Conservation (phyloP, 2,113 vertebrate genomes). For the Sturnira hondurensis region DNA sequence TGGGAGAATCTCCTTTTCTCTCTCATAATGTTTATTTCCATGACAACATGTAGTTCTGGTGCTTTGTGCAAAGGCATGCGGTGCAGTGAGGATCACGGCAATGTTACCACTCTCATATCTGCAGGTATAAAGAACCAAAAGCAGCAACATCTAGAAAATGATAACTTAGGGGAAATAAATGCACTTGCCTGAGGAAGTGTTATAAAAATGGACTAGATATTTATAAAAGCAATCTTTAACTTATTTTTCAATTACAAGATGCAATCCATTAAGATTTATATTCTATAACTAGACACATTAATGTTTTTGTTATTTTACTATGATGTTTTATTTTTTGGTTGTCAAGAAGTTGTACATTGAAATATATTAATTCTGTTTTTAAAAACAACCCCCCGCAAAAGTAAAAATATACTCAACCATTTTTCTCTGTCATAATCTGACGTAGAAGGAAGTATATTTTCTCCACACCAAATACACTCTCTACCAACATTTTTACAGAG, state of each 20-base stretch:
- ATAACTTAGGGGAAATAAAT: neutral
- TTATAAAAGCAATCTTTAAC: neutral
- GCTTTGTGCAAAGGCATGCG: neutral
- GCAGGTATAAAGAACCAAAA: neutral
- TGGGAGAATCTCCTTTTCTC: neutral
- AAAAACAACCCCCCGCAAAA: neutral
- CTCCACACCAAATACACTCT: neutral
- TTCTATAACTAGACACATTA: neutral
- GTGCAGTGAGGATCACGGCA: neutral
- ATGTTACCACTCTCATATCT: neutral
- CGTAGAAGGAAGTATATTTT: neutral
- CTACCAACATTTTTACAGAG: neutral
- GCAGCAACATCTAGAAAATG: neutral
- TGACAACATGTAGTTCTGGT: neutral
- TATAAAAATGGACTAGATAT: neutral
- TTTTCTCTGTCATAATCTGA: neutral
- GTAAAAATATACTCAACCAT: neutral
- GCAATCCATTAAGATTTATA: neutral
- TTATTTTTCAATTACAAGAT: constrained; percentile 27
- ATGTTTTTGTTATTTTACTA: no score
- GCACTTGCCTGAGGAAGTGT: neutral
- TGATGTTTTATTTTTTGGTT: no score
- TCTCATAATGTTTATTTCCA: neutral
- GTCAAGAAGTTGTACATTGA: no score
- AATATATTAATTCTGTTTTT: no score